Evolutionary conservation across 2,888 invertebrate species (phyloP).

Genomic region (Euproctis similis): DNA sequence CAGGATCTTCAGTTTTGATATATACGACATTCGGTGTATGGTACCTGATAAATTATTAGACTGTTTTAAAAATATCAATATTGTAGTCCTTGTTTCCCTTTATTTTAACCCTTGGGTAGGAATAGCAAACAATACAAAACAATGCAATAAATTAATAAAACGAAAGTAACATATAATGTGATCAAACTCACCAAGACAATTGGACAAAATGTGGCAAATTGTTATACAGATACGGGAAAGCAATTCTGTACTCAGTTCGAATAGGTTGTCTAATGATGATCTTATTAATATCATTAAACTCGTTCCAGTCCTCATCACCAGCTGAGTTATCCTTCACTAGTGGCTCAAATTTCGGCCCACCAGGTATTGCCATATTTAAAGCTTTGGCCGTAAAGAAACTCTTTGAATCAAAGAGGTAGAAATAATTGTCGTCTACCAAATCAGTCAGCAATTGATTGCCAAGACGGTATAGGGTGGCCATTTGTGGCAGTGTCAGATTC

Average conservation of each 20-base stretch:
- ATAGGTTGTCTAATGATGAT: slow-evolving; percentile 99
- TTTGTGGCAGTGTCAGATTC: slow-evolving; percentile 96
- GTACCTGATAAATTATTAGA: slow-evolving; percentile 91
- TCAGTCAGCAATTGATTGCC: slow-evolving; percentile 99
- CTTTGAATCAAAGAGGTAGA: slow-evolving; percentile 98
- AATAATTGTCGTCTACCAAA: slow-evolving; percentile 98
- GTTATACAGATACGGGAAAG: slow-evolving; percentile 99
- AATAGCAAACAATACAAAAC: too few relatives aligned
- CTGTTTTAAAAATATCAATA: too few relatives aligned
- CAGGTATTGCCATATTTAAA: slow-evolving; percentile 99
- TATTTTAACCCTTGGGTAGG: too few relatives aligned
- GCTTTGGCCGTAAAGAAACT: slow-evolving; percentile 99
- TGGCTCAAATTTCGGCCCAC: slow-evolving; percentile 99
- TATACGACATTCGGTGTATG: slow-evolving; percentile 99
- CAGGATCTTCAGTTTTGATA: slow-evolving; percentile 99
- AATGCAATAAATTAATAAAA: too few relatives aligned
- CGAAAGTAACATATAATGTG: too few relatives aligned
- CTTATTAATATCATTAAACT: slow-evolving; percentile 99
- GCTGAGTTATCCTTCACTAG: slow-evolving; percentile 98
- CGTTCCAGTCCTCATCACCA: slow-evolving; percentile 99
- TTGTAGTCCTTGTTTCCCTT: too few relatives aligned
- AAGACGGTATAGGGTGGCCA: slow-evolving; percentile 97
- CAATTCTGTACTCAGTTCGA: slow-evolving; percentile 98
- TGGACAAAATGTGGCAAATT: slow-evolving; percentile 99
- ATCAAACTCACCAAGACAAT: slow-evolving; percentile 90